Percentiles rank a stretch among this genome's conserved stretches.
Evolutionary conservation across 2,888 invertebrate species (phyloP).

Genomic region (Steromphala cineraria): DNA sequence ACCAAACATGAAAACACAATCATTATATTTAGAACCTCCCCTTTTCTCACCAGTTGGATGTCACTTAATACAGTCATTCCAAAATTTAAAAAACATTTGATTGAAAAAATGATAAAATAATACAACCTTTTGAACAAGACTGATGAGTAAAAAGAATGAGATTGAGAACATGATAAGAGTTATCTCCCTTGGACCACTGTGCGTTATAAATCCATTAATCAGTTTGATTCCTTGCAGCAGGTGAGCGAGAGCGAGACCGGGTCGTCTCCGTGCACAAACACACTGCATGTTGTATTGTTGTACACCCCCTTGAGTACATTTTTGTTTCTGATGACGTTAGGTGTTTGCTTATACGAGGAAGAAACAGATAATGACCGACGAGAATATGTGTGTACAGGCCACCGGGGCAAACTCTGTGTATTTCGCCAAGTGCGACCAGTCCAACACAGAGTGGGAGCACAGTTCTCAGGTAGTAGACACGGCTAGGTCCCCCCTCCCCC

Average conservation of each 20-base stretch:
- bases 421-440: slow-evolving; percentile 90
- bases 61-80: too few species aligned
- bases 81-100: too few species aligned
- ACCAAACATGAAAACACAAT: too few species aligned
- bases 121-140: too few species aligned
- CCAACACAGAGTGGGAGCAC: slow-evolving; percentile 60
- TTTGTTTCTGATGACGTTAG: slow-evolving; percentile 73
- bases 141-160: too few species aligned
- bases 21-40: too few species aligned
- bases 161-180: too few species aligned
- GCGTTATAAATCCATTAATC: neutral
- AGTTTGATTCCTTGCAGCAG: neutral
- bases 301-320: neutral
- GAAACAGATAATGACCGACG: slow-evolving; percentile 97
- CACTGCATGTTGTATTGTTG: neutral
- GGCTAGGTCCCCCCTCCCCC: neutral
- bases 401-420: slow-evolving; percentile 77
- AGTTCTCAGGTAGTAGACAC: slow-evolving; percentile 54
- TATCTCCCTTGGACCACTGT: too few species aligned
- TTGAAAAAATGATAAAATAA: too few species aligned
- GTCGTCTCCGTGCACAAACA: neutral
- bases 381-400: slow-evolving; percentile 85
- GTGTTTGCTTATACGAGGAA: slow-evolving; percentile 96
- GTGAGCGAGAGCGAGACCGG: neutral
- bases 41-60: too few species aligned